Conservation (phyloP, 1,140 invertebrate species). For the Lepidurus couesii region DNA sequence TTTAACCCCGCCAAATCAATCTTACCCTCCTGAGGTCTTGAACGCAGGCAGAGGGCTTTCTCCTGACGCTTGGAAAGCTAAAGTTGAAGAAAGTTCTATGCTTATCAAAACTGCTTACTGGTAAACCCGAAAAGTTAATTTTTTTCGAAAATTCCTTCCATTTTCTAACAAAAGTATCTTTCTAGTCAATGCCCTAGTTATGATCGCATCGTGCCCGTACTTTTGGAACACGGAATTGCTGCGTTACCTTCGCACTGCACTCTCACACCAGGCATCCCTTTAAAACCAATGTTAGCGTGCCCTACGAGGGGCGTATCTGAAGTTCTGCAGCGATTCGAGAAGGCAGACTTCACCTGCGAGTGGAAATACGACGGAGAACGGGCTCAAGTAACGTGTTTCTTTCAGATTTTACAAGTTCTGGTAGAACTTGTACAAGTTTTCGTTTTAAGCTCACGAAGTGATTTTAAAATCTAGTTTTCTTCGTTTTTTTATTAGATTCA, state of each 20-base stretch:
- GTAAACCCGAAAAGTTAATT: slow-evolving; percentile 48
- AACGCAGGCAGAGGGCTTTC: slow-evolving; percentile 56
- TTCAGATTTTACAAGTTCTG: not conserved
- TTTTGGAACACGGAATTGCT: slow-evolving; percentile 73
- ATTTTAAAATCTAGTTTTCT: not conserved
- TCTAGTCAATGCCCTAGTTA: slow-evolving; percentile 92
- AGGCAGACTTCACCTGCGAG: slow-evolving; percentile 92
- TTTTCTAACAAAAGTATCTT: slow-evolving; percentile 38
- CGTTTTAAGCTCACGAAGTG: slow-evolving; percentile 15
- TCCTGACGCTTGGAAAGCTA: slow-evolving; percentile 70
- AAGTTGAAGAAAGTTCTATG: slow-evolving; percentile 68
- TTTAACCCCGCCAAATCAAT: slow-evolving; percentile 57
- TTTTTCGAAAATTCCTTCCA: slow-evolving; percentile 18
- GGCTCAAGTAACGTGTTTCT: slow-evolving; percentile 65
- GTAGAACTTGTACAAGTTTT: slow-evolving; percentile 13
- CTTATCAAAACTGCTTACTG: slow-evolving; percentile 90
- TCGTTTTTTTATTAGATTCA: slow-evolving; percentile 60
- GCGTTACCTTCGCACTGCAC: slow-evolving; percentile 75
- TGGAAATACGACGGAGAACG: slow-evolving; percentile 99
- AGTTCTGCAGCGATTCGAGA: slow-evolving; percentile 85
- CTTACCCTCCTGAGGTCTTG: slow-evolving; percentile 55
- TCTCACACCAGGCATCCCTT: slow-evolving; percentile 84
- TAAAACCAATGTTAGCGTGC: slow-evolving; percentile 98
- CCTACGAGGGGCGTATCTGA: slow-evolving; percentile 90
- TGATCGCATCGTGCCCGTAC: slow-evolving; percentile 72